A percentile compares a stretch with the other conserved stretches of the same genome.
Conservation (phyloP, 2,888 invertebrate genomes). For the Bugulina stolonifera region DNA sequence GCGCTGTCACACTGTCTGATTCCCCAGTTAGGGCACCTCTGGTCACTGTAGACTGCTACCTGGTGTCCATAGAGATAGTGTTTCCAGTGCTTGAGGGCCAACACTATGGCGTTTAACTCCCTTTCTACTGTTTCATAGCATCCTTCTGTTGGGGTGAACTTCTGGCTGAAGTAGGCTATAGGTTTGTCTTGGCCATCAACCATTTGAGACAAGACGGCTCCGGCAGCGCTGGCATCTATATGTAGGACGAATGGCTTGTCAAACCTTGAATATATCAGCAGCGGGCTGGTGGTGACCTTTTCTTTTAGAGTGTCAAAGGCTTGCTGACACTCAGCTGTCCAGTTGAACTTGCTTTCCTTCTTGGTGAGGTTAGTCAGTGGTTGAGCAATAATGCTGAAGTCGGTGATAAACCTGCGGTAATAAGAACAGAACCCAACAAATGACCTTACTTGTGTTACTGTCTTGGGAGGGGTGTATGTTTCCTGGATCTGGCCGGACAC, state of each 20-base stretch:
- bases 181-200: no score
- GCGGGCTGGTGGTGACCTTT: neutral
- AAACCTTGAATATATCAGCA: neutral
- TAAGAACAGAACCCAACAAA: neutral
- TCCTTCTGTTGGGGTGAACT: no score
- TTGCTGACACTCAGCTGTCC: neutral
- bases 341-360: neutral
- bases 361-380: neutral
- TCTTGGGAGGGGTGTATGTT: neutral
- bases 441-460: neutral
- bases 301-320: neutral
- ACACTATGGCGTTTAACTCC: no score
- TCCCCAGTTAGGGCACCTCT: no score
- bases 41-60: no score
- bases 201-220: no score
- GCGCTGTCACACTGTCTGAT: no score
- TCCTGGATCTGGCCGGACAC: neutral
- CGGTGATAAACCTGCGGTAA: neutral
- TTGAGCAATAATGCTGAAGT: neutral
- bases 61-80: no score
- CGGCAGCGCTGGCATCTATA: slow-evolving; percentile 9
- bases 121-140: no score
- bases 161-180: no score
- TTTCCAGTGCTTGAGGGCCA: no score
- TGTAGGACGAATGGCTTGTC: neutral